Base-by-base conservation (phyloP, 2,888 invertebrate species). In the Neuroscelio doddi region DNA sequence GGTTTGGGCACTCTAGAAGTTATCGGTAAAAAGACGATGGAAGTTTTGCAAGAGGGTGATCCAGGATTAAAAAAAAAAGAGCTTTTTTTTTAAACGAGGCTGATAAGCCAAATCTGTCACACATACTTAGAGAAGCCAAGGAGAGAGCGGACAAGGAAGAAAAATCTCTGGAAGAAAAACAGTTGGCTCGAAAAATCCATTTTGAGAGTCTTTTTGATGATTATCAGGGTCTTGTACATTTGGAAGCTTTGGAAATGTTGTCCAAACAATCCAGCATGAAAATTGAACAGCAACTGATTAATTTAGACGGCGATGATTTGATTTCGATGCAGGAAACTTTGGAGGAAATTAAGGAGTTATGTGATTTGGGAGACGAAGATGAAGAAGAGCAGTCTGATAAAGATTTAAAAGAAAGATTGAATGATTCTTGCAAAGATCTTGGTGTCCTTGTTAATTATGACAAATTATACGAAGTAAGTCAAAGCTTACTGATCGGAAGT, bases 11-110 rank as follows among this genome's bases (percentile, higher is more conserved):
- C 96, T 0, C 85, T 97, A 41, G 97, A 97, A 85, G 92, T 93
- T 0, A 93, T 97, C 69, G 97, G 97, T 4, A 96, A 96, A 82
- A 96, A 96, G 82, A 97, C 97, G 0, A 95, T 96, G 92, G 93
- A 94, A 79, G 95, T 95, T 0, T 85, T 97, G 0, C 95, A 96
- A 81, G 96, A 97, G 58, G 95, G 95, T 21, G 96, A 97, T 84
- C 96, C 96, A 0, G 93, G 95, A 0, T 85, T 96, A 10, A 92
- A 91, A 71, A 93, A 76, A 92, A 93, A 78, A 85, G 91, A 30
- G 90, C 91, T 0, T 87, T 93, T 75, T 86, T 93, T 1, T 87
- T 88, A 45, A 84, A 89, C 3, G 89, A 89, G 1, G 69, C 74
- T 14, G 88, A 91, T 26, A 90, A 90, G 71, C 90, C 90, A 0